Base-by-base conservation (phyloP, 2,113 vertebrate species). In the Anguilla rostrata region DNA sequence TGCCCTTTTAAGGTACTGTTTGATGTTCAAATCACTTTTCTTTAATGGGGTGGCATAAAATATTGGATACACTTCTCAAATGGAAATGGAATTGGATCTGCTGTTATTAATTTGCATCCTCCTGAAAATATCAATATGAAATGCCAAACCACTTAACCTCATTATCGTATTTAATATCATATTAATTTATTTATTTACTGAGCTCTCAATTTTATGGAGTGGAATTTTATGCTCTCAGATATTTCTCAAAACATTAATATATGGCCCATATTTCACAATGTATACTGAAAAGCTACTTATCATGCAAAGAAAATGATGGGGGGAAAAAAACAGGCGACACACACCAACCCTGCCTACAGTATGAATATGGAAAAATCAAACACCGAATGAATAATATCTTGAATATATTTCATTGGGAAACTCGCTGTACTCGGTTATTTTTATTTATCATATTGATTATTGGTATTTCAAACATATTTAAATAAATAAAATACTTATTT, bases 1-100 rank as follows among this genome's bases (percentile, higher is more conserved):
- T 86, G 39, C 71, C 86, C 87, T 90, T 87, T 82, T 88, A 89
- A 89, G 88, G 88, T 87, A 86, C 88, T 92, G 95, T 96, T 96
- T 96, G 95, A 96, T 95, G 95, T 96, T 57, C 86, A 89, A 95
- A 96, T 95, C 91, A 93, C 94, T 95, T 93, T 94, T 94, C 93
- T 93, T 94, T 95, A 95, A 95, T 92, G 92, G 92, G 94, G 91
- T 96, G 94, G 94, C 94, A 94, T 94, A 94, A 93, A 95, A 94
- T 95, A 95, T 95, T 96, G 94, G 94, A 94, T 92, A 95, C 94
- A 95, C 93, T 94, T 91, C 90, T 80, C 92, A 95, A 94, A 93
- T 91, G 89, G 91, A 91, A 90, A 93, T 94, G 92, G 94, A 90
- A 94, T 95, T 94, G 92, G 93, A 93, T 94, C 91, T 93, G 89